These are phyloP conservation scores for Cerastis rubricosa DNA, from an alignment of 2,888 invertebrate species.

Conservation along the genomic window DNA sequence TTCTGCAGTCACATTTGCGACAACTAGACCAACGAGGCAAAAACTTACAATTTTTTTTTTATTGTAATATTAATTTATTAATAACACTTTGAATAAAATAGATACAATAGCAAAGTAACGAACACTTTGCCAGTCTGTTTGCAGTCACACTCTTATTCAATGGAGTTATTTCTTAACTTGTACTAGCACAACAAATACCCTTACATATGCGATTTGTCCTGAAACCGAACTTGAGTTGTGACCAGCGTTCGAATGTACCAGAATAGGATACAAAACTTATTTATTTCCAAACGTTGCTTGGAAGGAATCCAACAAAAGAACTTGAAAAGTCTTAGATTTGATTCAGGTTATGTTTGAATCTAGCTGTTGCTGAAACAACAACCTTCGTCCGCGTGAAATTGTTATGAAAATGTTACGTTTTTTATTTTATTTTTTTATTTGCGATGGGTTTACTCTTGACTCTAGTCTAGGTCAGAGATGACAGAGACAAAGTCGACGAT, in stretches of 20 bases:
- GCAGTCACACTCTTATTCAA: slow-evolving; percentile 18
- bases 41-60: background rate
- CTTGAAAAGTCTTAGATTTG: background rate
- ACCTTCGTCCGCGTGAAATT: background rate
- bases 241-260: slow-evolving; percentile 37
- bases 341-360: background rate
- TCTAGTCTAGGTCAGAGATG: no score
- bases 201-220: slow-evolving; percentile 43
- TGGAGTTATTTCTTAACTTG: slow-evolving; percentile 14
- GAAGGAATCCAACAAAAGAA: slow-evolving; percentile 27
- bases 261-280: slow-evolving; percentile 44
- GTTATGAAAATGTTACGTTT: no score
- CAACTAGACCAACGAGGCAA: background rate
- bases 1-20: background rate
- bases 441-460: no score
- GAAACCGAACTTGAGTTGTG: slow-evolving; percentile 31
- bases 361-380: background rate
- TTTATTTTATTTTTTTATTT: no score
- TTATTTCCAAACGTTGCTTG: slow-evolving; percentile 39
- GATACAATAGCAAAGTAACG: background rate
- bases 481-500: no score
- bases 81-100: background rate
- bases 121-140: background rate
- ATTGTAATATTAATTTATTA: no score
- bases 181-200: slow-evolving; percentile 31